Evolutionary conservation across 1,140 invertebrate species (phyloP).

Genomic region (Pollicipes pollicipes): DNA sequence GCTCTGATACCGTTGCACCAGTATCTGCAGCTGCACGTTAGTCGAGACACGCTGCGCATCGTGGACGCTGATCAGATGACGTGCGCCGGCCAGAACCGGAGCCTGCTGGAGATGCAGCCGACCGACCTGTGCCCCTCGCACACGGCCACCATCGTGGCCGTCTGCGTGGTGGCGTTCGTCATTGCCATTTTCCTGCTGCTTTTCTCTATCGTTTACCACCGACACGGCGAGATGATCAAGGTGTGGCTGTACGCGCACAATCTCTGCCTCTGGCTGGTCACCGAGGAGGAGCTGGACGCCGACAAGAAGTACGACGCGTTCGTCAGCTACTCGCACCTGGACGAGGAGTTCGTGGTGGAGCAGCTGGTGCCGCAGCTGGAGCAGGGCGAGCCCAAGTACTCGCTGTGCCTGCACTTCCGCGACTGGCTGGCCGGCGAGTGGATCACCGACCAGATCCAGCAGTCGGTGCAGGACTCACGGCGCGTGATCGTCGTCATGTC

Average conservation of each 20-base stretch:
- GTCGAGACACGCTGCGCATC: neutral
- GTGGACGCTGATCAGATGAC: neutral
- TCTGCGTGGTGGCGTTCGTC: neutral
- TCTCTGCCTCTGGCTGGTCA: constrained; percentile 43
- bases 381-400: constrained; percentile 25
- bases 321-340: constrained; percentile 61
- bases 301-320: constrained; percentile 71
- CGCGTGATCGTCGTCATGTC: constrained; percentile 69
- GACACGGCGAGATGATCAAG: constrained; percentile 18
- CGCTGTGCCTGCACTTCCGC: constrained; percentile 53
- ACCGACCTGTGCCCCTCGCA: neutral
- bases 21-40: constrained; percentile 27
- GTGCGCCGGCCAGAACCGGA: neutral
- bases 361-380: constrained; percentile 45
- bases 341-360: constrained; percentile 50
- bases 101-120: neutral
- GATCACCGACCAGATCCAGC: constrained; percentile 59
- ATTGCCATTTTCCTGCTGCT: neutral
- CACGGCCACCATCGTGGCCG: neutral
- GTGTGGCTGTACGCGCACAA: constrained; percentile 49
- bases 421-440: constrained; percentile 53
- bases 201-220: constrained; percentile 4
- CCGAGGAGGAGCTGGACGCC: constrained; percentile 51
- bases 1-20: constrained; percentile 31
- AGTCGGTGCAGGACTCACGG: constrained; percentile 54